These are phyloP conservation scores for rat (Rattus norvegicus) DNA, from an alignment of 2,113 vertebrate species.

Conservation along the genomic window DNA sequence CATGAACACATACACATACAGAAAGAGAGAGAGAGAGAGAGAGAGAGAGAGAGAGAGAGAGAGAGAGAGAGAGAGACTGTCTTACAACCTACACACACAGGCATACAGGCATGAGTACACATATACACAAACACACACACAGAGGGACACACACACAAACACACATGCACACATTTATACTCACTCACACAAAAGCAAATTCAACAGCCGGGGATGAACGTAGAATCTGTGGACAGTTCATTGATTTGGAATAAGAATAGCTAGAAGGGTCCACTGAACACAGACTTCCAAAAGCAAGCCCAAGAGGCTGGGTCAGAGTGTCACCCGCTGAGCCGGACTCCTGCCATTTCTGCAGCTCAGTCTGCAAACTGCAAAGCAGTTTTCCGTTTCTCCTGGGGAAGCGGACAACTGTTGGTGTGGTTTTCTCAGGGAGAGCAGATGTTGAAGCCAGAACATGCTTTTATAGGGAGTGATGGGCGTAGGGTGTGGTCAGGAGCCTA, in stretches of 20 bases:
- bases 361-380: background rate
- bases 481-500: background rate
- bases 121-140: too few relatives aligned
- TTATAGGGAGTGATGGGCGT: background rate
- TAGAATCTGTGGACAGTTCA: background rate
- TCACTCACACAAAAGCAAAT: background rate
- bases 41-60: too few relatives aligned
- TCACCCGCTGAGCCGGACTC: background rate
- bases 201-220: background rate
- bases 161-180: background rate
- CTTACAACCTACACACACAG: too few relatives aligned
- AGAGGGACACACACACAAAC: too few relatives aligned
- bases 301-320: background rate
- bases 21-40: too few relatives aligned
- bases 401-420: accelerated
- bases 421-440: background rate
- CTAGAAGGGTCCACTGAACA: background rate
- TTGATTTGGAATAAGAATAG: background rate
- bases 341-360: background rate
- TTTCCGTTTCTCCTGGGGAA: background rate
- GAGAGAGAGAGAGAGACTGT: too few relatives aligned
- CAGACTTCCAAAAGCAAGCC: background rate
- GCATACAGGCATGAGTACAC: too few relatives aligned
- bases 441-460: background rate
- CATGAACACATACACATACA: too few relatives aligned